Conservation (phyloP, 2,888 invertebrate genomes). For the Spodoptera picta region DNA sequence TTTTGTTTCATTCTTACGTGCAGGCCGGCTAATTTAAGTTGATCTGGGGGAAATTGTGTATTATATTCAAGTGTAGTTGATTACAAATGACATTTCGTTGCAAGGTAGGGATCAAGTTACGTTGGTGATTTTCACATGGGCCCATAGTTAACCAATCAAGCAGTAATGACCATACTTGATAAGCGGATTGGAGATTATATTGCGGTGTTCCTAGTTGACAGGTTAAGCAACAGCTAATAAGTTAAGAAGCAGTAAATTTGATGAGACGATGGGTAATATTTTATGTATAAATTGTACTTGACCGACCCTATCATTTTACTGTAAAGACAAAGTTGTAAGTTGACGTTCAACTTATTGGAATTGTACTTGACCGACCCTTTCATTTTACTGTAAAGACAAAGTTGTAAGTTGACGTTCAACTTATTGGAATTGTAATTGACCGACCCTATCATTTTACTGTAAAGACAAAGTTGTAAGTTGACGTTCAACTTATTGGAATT, state of each 20-base stretch:
- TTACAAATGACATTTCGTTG: background rate
- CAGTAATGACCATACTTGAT: constrained; percentile 13
- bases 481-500: too few species aligned
- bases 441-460: background rate
- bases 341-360: too few species aligned
- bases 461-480: background rate
- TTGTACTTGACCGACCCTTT: background rate
- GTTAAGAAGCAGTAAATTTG: constrained; percentile 4
- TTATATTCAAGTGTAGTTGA: background rate
- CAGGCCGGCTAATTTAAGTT: background rate
- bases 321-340: background rate
- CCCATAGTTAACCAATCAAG: constrained; percentile 5
- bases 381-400: background rate
- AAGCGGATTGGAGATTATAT: constrained; percentile 29
- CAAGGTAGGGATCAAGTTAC: constrained; percentile 4
- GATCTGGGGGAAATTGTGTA: constrained; percentile 3
- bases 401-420: background rate
- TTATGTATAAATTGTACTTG: background rate
- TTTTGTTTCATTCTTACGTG: constrained; percentile 24
- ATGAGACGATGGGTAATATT: too few species aligned
- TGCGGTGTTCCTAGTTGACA: constrained; percentile 8
- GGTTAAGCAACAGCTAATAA: constrained; percentile 12
- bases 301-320: background rate
- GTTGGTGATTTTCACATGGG: background rate
- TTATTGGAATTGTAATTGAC: background rate